These are phyloP conservation scores for Pitangus sulphuratus DNA, from an alignment of 2,797 vertebrate genomes.

Conservation along the genomic window DNA sequence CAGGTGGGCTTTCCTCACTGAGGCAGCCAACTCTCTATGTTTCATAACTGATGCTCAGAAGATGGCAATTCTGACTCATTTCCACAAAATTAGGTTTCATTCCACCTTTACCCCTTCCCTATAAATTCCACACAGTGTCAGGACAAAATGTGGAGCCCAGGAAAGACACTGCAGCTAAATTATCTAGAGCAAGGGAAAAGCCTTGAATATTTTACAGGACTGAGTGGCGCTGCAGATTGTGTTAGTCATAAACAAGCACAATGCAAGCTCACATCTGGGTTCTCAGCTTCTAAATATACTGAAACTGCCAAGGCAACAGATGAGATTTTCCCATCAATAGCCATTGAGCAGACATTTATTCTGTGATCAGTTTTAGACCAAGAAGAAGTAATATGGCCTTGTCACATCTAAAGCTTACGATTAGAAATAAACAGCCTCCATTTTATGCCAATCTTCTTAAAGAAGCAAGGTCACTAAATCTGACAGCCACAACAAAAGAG, in stretches of 20 bases:
- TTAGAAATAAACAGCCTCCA: background rate
- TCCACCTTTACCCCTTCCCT: background rate
- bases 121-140: background rate
- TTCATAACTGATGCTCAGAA: background rate
- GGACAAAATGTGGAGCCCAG: background rate
- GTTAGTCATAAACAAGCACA: conserved; percentile 41
- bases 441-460: background rate
- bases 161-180: conserved; percentile 19
- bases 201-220: conserved; percentile 44
- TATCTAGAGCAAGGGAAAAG: conserved; percentile 17
- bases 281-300: conserved; percentile 34
- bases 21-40: background rate
- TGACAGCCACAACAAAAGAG: background rate
- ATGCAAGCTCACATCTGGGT: background rate
- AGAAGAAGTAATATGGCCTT: conserved; percentile 9
- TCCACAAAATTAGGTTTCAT: conserved; percentile 19
- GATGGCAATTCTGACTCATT: background rate
- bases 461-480: background rate
- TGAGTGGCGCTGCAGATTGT: background rate
- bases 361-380: conserved; percentile 30
- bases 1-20: background rate
- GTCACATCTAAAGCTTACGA: background rate
- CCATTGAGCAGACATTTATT: conserved; percentile 12
- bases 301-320: conserved; percentile 51
- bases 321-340: conserved; percentile 48